Conservation (phyloP, 2,797 vertebrate genomes). For the Catostomus latipinnis region DNA sequence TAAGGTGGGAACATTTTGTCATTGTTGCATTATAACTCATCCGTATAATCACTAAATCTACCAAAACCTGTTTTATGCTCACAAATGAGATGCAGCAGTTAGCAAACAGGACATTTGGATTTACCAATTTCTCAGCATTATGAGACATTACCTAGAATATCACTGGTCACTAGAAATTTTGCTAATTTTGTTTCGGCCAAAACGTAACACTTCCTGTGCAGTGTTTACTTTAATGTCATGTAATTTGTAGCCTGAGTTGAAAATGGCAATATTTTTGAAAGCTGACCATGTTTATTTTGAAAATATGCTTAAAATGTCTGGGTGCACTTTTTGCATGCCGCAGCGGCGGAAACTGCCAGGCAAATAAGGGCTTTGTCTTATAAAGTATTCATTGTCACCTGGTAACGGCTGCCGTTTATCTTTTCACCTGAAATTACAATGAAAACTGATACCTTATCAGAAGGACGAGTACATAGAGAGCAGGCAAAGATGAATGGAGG, state of each 20-base stretch:
- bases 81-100: slow-evolving; percentile 76
- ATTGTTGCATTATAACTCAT: slow-evolving; percentile 80
- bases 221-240: slow-evolving; percentile 38
- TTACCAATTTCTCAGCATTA: slow-evolving; percentile 68
- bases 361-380: slow-evolving; percentile 89
- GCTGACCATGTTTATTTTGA: slow-evolving; percentile 66
- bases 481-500: slow-evolving; percentile 56
- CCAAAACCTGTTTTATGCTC: slow-evolving; percentile 82
- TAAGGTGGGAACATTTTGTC: slow-evolving; percentile 72
- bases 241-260: slow-evolving; percentile 1
- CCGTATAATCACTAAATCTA: slow-evolving; percentile 75
- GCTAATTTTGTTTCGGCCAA: slow-evolving; percentile 41
- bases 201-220: slow-evolving; percentile 46
- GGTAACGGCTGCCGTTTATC: slow-evolving; percentile 86
- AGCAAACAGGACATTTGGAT: slow-evolving; percentile 76
- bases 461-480: slow-evolving; percentile 67
- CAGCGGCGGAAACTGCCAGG: slow-evolving; percentile 85
- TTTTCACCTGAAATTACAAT: slow-evolving; percentile 90
- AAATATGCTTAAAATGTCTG: slow-evolving; percentile 75
- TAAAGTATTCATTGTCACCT: slow-evolving; percentile 91
- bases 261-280: slow-evolving; percentile 59
- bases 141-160: slow-evolving; percentile 76
- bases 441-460: slow-evolving; percentile 88
- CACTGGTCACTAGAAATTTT: slow-evolving; percentile 35
- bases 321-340: slow-evolving; percentile 80